Evolutionary conservation across 1,140 invertebrate species (phyloP).

Genomic region (Drosophila saltans): DNA sequence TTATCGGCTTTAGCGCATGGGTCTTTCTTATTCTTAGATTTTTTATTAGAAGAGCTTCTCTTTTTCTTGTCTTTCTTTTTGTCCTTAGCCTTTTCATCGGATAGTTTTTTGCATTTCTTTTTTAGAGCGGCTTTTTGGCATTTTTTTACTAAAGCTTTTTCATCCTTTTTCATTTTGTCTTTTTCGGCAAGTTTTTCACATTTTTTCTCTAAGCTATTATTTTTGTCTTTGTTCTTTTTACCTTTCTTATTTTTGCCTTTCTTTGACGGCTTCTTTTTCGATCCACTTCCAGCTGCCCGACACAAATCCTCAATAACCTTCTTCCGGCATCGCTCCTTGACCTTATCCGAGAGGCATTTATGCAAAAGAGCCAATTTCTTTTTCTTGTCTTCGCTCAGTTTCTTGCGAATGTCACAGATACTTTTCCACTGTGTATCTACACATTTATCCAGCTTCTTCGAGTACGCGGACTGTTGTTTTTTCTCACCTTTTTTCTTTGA

Average conservation of each 20-base stretch:
- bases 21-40: background rate
- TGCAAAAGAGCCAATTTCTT: background rate
- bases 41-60: background rate
- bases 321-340: slow-evolving; percentile 25
- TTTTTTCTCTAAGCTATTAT: background rate
- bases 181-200: background rate
- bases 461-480: background rate
- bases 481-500: background rate
- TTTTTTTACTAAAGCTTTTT: background rate
- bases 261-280: background rate
- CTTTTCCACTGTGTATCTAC: background rate
- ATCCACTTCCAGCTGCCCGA: background rate
- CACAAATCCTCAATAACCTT: slow-evolving; percentile 29
- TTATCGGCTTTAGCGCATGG: background rate
- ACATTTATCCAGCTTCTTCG: slow-evolving; percentile 21
- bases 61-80: background rate
- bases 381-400: slow-evolving; percentile 2
- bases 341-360: background rate
- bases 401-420: background rate
- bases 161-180: background rate
- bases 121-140: background rate
- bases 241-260: background rate
- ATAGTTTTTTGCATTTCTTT: background rate
- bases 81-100: background rate
- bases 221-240: background rate